These are phyloP conservation scores for Brachionus rotundiformis DNA, from an alignment of 1,140 invertebrate genomes.

Conservation along the genomic window DNA sequence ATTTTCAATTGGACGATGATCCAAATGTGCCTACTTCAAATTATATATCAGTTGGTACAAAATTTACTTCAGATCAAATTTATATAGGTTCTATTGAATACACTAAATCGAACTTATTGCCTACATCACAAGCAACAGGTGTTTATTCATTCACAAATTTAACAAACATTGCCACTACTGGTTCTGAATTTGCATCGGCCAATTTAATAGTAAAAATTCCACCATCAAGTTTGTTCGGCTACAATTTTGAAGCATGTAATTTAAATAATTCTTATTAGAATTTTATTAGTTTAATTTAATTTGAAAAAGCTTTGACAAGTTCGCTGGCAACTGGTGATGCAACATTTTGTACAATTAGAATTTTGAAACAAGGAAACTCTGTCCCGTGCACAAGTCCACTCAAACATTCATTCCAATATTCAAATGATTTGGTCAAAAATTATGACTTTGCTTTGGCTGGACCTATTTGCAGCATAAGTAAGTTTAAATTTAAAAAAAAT, in stretches of 20 bases:
- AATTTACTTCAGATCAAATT: constrained; percentile 29
- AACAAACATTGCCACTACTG: neutral
- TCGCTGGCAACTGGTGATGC: neutral
- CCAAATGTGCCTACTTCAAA: neutral
- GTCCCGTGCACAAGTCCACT: constrained; percentile 22
- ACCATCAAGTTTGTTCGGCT: neutral
- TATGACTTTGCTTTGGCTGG: neutral
- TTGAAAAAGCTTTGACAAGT: neutral
- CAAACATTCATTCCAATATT: neutral
- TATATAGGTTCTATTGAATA: constrained; percentile 6
- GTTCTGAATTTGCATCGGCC: neutral
- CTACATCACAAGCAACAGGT: neutral
- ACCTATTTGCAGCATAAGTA: constrained; percentile 50
- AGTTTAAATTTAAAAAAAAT: neutral
- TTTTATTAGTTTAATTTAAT: neutral
- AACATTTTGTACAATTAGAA: constrained; percentile 13
- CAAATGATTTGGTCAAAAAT: neutral
- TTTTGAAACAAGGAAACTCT: neutral
- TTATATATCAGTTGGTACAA: constrained; percentile 20
- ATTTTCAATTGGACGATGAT: constrained; percentile 48
- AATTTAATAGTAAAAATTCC: constrained; percentile 39
- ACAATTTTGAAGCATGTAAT: constrained; percentile 12
- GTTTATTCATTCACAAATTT: neutral
- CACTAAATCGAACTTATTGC: constrained; percentile 8
- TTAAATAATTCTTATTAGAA: neutral